These are phyloP conservation scores for Gryon sp. DNA, from an alignment of 1,140 invertebrate genomes.

Conservation along the genomic window DNA sequence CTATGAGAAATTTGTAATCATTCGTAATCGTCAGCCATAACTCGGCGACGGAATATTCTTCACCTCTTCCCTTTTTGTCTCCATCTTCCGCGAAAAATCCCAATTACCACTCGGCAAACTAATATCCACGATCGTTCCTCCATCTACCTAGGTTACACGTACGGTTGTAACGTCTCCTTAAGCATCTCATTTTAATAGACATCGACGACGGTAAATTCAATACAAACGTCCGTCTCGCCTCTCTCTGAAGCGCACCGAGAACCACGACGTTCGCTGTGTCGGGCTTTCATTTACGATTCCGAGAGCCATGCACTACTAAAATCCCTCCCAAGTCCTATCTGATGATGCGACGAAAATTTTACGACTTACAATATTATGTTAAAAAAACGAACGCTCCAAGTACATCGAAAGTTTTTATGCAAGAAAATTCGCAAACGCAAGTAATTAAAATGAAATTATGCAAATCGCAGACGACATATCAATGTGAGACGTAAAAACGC, in stretches of 20 bases:
- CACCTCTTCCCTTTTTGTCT: too few relatives aligned
- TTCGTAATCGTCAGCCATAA: slow-evolving; percentile 67
- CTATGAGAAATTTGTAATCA: slow-evolving; percentile 69
- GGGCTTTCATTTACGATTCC: slow-evolving; percentile 40
- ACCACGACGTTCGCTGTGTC: slow-evolving; percentile 26
- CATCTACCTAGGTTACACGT: slow-evolving; percentile 31
- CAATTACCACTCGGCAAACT: slow-evolving; percentile 52
- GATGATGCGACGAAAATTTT: slow-evolving; percentile 51
- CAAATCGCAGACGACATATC: slow-evolving; percentile 42
- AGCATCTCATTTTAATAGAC: slow-evolving; percentile 60
- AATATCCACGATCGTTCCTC: slow-evolving; percentile 26
- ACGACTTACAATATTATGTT: neutral
- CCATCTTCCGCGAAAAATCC: slow-evolving; percentile 53
- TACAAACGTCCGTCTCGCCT: slow-evolving; percentile 54
- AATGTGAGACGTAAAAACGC: slow-evolving; percentile 30
- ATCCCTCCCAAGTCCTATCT: slow-evolving; percentile 47
- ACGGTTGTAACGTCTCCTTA: slow-evolving; percentile 25
- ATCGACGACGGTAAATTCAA: slow-evolving; percentile 58
- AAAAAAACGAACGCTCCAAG: too few relatives aligned
- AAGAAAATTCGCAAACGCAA: neutral
- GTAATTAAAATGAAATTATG: slow-evolving; percentile 10
- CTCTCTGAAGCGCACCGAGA: too few relatives aligned
- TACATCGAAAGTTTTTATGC: too few relatives aligned
- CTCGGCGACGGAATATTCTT: slow-evolving; percentile 63
- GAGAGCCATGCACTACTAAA: slow-evolving; percentile 34